Base-by-base conservation (phyloP, 2,113 vertebrate genomes). In the Trichomycterus rosablanca region DNA sequence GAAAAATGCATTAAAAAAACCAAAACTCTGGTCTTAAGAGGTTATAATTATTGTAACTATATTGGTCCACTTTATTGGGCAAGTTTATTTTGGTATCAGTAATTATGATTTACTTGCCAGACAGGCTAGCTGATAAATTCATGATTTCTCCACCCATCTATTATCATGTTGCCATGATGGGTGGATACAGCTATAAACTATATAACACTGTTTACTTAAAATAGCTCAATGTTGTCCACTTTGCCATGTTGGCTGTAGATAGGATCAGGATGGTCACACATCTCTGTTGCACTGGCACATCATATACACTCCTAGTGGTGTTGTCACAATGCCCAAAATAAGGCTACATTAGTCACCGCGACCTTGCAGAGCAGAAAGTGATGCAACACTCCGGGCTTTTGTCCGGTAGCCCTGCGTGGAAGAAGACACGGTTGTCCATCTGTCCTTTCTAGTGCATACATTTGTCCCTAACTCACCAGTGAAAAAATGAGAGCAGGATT, bases 391-490 rank as follows among this genome's bases (percentile, higher is more conserved):
- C 67, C 50, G 58, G 43, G 63, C 63, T 65, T 43, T 46, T 59
- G 59, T 67, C 66, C 22, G 58, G 70, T 67, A 60, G 68, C 70
- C 52, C 52, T 16, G 63, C 43, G 23, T 34, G 49, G 49, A 48
- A 43, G 37, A 37, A 46, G 72, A 22, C 50, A 37, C 22, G 42
- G 35, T 59, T 39, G 40, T 80, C 88, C 88, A 89, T 92, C 89
- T 92, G 87, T 89, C 78, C 86, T 85, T n/a, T 85, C 84, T 87
- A 89, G 84, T 84, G 80, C 78, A 82, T 87, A 83, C 83, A 86
- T 86, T 84, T 86, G 84, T 83, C 78, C 72, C 85, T 78, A 83
- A 84, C 81, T 77, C 74, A 51, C 39, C 54, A 65, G 59, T 65
- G 59, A 44, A 53, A 12, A 63, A 42, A 23, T 15, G 71, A 18